These are phyloP conservation scores for Agapornis canus DNA, from an alignment of 2,797 vertebrate species.

Conservation along the genomic window DNA sequence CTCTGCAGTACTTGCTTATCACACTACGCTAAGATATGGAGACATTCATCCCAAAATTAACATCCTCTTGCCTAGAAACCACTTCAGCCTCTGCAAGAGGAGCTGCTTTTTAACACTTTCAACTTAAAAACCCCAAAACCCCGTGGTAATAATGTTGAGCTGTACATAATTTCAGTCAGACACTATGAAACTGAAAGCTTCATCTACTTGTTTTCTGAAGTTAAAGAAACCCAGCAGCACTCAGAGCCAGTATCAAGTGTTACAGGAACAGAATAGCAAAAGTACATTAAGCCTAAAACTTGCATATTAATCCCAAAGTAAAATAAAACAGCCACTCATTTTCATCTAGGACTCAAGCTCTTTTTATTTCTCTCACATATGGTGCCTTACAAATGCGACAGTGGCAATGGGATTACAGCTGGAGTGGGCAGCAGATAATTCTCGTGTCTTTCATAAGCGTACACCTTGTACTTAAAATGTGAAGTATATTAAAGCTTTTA, in stretches of 20 bases:
- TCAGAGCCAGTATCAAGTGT: accelerated
- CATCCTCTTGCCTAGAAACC: background rate
- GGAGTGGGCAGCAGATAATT: background rate
- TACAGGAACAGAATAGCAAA: background rate
- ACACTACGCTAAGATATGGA: background rate
- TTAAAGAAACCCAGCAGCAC: background rate
- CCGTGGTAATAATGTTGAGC: background rate
- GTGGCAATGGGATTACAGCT: slow-evolving; percentile 1
- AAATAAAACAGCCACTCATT: background rate
- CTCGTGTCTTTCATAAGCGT: slow-evolving; percentile 7
- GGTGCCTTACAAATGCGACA: background rate
- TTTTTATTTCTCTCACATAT: background rate
- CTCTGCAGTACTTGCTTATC: background rate
- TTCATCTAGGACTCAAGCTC: background rate
- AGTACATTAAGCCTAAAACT: background rate
- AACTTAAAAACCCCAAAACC: background rate
- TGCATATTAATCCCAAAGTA: background rate
- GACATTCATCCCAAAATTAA: background rate
- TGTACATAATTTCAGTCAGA: background rate
- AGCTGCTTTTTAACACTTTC: background rate
- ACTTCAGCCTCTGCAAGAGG: background rate
- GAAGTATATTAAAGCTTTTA: background rate
- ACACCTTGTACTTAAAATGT: background rate
- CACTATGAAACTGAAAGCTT: background rate
- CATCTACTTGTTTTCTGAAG: background rate